Conservation (phyloP, 1,140 invertebrate genomes). For the Radopholus similis region DNA sequence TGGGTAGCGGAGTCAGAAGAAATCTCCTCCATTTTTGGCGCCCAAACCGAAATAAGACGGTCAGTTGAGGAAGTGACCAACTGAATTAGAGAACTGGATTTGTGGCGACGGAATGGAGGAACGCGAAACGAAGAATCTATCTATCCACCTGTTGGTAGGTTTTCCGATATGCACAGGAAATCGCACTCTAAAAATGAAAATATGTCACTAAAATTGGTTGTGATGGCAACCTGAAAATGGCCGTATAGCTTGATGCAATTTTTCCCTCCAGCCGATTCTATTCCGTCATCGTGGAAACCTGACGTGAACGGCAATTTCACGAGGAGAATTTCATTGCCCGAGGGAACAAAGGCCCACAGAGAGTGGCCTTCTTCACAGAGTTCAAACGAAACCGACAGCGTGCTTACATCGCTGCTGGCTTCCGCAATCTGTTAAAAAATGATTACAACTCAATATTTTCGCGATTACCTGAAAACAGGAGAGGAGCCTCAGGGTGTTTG, state of each 20-base stretch:
- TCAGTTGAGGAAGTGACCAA: slow-evolving; percentile 12
- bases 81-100: not conserved
- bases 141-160: slow-evolving; percentile 7
- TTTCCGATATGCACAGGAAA: slow-evolving; percentile 16
- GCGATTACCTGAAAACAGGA: not conserved
- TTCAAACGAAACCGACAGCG: slow-evolving; percentile 4
- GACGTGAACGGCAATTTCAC: not conserved
- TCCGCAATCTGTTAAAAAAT: not conserved
- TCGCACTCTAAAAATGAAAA: slow-evolving; percentile 15
- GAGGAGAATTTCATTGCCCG: slow-evolving; percentile 5
- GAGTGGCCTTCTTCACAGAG: slow-evolving; percentile 17
- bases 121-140: not conserved
- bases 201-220: not conserved
- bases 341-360: slow-evolving; percentile 16
- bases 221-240: not conserved
- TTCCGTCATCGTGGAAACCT: too few relatives aligned
- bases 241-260: not conserved
- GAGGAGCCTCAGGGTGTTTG: slow-evolving; percentile 4
- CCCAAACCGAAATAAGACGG: slow-evolving; percentile 19
- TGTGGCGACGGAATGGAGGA: too few relatives aligned
- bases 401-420: not conserved
- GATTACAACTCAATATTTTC: not conserved
- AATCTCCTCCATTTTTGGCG: slow-evolving; percentile 8
- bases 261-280: not conserved
- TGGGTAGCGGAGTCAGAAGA: not conserved